Conservation (phyloP, 2,888 invertebrate species). For the Hirtodrosophila duncani region DNA sequence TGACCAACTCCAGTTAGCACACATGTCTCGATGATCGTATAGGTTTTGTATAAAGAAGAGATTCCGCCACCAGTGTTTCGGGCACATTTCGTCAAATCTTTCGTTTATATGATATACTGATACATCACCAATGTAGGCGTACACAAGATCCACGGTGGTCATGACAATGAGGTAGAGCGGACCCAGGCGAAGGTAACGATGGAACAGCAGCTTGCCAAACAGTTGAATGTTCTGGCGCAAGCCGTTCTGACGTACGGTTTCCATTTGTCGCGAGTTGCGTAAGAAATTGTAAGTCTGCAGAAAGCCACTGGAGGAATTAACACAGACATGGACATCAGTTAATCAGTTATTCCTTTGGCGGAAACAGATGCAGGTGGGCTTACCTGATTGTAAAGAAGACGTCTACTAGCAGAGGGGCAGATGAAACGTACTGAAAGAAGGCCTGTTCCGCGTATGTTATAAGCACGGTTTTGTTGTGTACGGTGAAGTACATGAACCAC, state of each 20-base stretch:
- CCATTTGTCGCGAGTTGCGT: constrained; percentile 67
- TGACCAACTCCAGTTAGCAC: constrained; percentile 79
- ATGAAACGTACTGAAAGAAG: constrained; percentile 77
- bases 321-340: too few relatives aligned
- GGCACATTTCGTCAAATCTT: constrained; percentile 76
- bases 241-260: constrained; percentile 62
- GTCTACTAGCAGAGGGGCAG: constrained; percentile 77
- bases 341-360: too few relatives aligned
- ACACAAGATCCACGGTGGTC: constrained; percentile 74
- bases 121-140: constrained; percentile 75
- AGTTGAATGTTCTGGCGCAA: constrained; percentile 62
- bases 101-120: constrained; percentile 78
- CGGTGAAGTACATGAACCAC: constrained; percentile 78
- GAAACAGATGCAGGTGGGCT: neutral
- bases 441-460: constrained; percentile 75
- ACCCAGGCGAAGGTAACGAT: constrained; percentile 76
- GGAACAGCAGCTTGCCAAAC: constrained; percentile 73
- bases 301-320: constrained; percentile 74
- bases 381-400: constrained; percentile 78
- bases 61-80: constrained; percentile 78
- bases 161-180: constrained; percentile 76
- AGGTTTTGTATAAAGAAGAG: constrained; percentile 77
- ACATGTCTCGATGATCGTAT: constrained; percentile 76
- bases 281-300: constrained; percentile 76
- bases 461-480: constrained; percentile 76